Percentiles rank a stretch among this genome's conserved stretches.
Conservation (phyloP, 2,113 vertebrate species). For the Corythaixoides concolor region DNA sequence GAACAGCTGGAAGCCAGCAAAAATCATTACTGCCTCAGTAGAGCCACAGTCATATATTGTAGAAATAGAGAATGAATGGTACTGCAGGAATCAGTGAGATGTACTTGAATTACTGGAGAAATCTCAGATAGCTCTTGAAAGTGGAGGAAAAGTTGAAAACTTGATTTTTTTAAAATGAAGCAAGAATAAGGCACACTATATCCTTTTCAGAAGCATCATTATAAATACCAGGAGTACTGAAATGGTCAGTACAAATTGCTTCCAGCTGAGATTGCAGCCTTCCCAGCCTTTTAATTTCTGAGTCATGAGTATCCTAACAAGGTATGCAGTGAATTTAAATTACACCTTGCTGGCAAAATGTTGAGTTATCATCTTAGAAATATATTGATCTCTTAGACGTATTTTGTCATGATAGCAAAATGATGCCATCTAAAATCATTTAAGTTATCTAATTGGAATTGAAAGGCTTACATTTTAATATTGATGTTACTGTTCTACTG, state of each 20-base stretch:
- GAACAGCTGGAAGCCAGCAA: conserved; percentile 57
- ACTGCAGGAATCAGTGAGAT: background rate
- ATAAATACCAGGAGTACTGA: background rate
- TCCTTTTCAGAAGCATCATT: background rate
- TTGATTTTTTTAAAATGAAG: background rate
- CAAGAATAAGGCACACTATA: background rate
- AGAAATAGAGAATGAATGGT: background rate
- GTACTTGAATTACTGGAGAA: background rate
- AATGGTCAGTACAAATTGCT: conserved; percentile 3
- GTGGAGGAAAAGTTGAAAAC: background rate
- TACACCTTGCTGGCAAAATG: background rate
- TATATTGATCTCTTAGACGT: background rate
- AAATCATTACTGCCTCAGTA: conserved; percentile 37
- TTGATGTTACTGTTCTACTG: background rate
- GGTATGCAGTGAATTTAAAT: background rate
- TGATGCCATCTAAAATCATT: background rate
- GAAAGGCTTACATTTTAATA: background rate
- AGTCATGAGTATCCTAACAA: background rate
- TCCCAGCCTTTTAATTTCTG: background rate
- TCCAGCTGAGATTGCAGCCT: conserved; percentile 11
- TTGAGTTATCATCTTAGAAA: background rate
- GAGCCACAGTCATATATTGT: background rate
- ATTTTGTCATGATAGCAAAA: background rate
- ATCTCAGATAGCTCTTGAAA: background rate
- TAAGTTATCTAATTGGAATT: background rate